These are phyloP conservation scores for Chiropotes sagulatus DNA, from an alignment of 2,797 vertebrate species.

Conservation along the genomic window DNA sequence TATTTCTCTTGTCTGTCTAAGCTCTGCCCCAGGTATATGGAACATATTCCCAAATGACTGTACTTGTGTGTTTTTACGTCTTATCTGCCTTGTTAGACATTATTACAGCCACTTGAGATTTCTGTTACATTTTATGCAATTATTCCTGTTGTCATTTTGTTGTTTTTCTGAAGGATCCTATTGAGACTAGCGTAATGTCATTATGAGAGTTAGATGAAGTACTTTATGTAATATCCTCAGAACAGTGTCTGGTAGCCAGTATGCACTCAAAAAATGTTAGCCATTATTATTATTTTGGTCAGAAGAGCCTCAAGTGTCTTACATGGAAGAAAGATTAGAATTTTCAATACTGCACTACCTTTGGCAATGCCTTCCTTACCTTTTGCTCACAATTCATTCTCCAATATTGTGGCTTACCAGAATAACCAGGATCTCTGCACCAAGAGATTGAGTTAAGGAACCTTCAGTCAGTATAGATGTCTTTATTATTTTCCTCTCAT, in stretches of 20 bases:
- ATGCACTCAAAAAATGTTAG: background rate
- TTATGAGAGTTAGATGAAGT: background rate
- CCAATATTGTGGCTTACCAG: background rate
- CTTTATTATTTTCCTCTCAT: background rate
- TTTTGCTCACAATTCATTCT: background rate
- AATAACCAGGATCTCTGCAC: background rate
- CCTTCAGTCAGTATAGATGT: background rate
- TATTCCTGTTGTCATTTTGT: background rate
- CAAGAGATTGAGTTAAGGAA: background rate
- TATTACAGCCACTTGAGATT: background rate
- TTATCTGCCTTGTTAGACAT: background rate
- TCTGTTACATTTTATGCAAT: background rate
- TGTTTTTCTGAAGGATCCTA: background rate
- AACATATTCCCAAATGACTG: background rate
- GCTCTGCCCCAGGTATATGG: background rate
- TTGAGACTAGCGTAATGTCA: background rate
- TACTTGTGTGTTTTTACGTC: background rate
- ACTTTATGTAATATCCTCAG: background rate
- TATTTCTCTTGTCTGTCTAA: background rate
- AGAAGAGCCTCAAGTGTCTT: background rate
- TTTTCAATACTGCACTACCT: background rate
- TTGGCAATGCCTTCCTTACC: background rate
- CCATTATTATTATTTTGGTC: background rate
- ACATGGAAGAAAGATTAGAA: background rate
- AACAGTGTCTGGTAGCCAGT: background rate